A percentile compares a stretch with the other conserved stretches of the same genome.
Conservation (phyloP, 2,888 invertebrate genomes). For the Petrolisthes cinctipes region DNA sequence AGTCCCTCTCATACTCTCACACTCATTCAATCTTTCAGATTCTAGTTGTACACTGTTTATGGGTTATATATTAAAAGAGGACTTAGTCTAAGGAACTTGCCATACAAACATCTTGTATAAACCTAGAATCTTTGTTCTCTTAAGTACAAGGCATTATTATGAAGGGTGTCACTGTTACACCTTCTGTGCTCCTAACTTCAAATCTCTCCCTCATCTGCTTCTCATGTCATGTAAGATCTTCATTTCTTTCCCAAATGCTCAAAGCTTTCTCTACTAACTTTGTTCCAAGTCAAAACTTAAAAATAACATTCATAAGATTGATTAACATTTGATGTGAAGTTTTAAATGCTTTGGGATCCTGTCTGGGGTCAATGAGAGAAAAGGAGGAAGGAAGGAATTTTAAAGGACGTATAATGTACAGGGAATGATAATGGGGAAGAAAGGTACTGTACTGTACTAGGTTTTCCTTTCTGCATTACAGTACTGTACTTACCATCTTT, state of each 20-base stretch:
- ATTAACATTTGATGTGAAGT: neutral
- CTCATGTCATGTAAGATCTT: neutral
- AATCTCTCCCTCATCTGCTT: neutral
- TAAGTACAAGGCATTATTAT: conserved; percentile 15
- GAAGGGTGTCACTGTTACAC: neutral
- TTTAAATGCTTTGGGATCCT: neutral
- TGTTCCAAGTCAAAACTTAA: conserved; percentile 14
- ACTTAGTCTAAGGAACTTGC: conserved; percentile 12
- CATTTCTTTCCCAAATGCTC: too few relatives aligned
- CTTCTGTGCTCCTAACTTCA: conserved; percentile 1
- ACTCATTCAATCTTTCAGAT: neutral
- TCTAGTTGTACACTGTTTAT: conserved; percentile 13
- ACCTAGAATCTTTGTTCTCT: conserved; percentile 13
- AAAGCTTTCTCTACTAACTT: neutral
- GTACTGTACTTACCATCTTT: too few relatives aligned
- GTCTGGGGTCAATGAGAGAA: neutral
- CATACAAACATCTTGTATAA: conserved; percentile 18
- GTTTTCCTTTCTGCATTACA: too few relatives aligned
- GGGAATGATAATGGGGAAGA: neutral
- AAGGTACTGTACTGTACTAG: too few relatives aligned
- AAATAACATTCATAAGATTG: neutral
- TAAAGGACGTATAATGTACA: neutral
- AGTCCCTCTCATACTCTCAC: neutral
- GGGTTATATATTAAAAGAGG: conserved; percentile 18
- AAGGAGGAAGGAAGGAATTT: neutral